Evolutionary conservation across 2,888 invertebrate genomes (phyloP).

Genomic region (Neoascia interrupta): DNA sequence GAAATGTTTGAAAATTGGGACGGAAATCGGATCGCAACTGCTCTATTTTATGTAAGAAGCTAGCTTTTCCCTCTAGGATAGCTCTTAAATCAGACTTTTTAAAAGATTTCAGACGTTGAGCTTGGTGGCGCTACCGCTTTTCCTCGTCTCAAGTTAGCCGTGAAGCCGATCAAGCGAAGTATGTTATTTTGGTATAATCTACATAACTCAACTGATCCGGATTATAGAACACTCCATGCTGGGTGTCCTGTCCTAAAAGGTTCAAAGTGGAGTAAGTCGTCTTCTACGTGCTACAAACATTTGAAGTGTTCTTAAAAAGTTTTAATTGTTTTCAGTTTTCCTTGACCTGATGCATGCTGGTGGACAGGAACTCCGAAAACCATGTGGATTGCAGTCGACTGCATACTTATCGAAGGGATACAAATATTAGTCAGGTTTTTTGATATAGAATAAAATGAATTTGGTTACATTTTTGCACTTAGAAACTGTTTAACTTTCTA

Average conservation of each 20-base stretch:
- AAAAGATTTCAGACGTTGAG: conserved; percentile 95
- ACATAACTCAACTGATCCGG: conserved; percentile 70
- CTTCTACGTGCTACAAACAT: neutral
- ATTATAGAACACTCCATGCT: conserved; percentile 73
- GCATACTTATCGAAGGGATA: neutral
- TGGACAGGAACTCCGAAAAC: neutral
- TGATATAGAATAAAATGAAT: too few relatives aligned
- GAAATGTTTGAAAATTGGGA: too few relatives aligned
- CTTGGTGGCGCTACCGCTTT: conserved; percentile 99
- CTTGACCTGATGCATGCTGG: neutral
- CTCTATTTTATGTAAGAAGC: conserved; percentile 90
- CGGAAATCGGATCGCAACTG: conserved; percentile 95
- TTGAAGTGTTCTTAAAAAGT: neutral
- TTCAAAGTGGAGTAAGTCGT: conserved; percentile 75
- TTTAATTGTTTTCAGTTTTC: neutral
- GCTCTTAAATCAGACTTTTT: neutral
- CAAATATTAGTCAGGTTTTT: too few relatives aligned
- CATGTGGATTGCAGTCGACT: neutral
- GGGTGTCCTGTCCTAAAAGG: conserved; percentile 77
- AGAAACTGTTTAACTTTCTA: too few relatives aligned
- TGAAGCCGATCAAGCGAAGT: conserved; percentile 90
- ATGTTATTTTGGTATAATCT: conserved; percentile 78
- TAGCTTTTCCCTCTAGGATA: neutral
- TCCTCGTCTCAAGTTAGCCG: conserved; percentile 89
- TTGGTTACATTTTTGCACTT: too few relatives aligned